Conservation (phyloP, 2,797 vertebrate genomes). For the Babyrousa celebensis region DNA sequence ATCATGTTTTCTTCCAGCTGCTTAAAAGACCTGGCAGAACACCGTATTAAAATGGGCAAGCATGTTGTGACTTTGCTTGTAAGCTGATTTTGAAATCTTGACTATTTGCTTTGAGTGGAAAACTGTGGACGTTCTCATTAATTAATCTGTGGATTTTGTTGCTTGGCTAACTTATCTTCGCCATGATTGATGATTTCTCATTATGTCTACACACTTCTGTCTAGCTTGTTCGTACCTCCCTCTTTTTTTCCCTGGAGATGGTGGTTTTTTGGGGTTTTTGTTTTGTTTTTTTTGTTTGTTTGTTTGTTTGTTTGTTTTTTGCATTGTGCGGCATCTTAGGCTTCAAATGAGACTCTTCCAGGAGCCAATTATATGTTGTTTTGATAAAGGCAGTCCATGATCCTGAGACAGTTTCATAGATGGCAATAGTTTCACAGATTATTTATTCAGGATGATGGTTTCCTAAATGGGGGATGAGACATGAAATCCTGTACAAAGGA, state of each 20-base stretch:
- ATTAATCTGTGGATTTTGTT: slow-evolving; percentile 31
- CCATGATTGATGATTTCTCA: background rate
- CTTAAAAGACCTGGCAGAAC: background rate
- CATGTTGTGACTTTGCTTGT: background rate
- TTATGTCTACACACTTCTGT: background rate
- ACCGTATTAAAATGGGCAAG: background rate
- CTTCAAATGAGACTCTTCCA: background rate
- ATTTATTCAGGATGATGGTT: slow-evolving; percentile 3
- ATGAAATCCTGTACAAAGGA: slow-evolving; percentile 8
- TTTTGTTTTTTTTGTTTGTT: no score
- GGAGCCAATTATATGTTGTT: slow-evolving; percentile 38
- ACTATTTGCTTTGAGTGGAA: slow-evolving; percentile 62
- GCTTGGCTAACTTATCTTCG: slow-evolving; percentile 67
- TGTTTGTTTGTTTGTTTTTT: background rate
- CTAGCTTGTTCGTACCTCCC: background rate
- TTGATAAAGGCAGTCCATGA: background rate
- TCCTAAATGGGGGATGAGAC: background rate
- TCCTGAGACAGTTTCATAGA: background rate
- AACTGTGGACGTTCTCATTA: slow-evolving; percentile 21
- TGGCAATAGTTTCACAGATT: slow-evolving; percentile 12
- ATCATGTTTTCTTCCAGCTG: slow-evolving; percentile 45
- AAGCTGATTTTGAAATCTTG: slow-evolving; percentile 38
- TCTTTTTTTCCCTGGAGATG: background rate
- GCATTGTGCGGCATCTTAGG: background rate
- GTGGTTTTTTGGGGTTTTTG: background rate